These are phyloP conservation scores for Semnopithecus entellus DNA, from an alignment of 2,113 vertebrate species.

Conservation along the genomic window DNA sequence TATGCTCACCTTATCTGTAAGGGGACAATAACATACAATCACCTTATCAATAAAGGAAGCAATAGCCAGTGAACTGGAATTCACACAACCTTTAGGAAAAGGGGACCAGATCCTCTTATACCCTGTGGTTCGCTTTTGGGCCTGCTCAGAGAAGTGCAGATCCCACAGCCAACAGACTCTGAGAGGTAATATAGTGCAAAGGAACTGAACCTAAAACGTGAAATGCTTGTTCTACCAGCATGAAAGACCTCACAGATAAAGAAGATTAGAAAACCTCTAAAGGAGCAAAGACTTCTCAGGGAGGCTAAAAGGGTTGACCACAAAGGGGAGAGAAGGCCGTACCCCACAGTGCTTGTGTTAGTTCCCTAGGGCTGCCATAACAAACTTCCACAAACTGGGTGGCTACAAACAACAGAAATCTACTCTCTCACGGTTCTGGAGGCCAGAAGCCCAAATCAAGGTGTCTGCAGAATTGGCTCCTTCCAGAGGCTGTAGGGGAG, in stretches of 20 bases:
- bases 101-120: not conserved
- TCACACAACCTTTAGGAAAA: not conserved
- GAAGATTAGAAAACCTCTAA: not conserved
- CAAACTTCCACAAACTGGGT: not conserved
- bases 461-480: not conserved
- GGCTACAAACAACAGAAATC: not conserved
- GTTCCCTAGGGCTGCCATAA: not conserved
- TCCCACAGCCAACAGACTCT: not conserved
- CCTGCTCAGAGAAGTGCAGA: not conserved
- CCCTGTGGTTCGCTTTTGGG: not conserved
- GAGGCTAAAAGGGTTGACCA: not conserved
- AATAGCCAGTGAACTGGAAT: not conserved
- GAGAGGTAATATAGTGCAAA: not conserved
- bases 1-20: too few species aligned
- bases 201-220: not conserved
- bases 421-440: not conserved
- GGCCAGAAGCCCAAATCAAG: not conserved
- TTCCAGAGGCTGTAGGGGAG: not conserved
- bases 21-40: not conserved
- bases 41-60: not conserved
- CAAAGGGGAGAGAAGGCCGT: not conserved
- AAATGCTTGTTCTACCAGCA: not conserved
- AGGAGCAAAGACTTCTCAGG: not conserved
- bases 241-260: not conserved
- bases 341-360: accelerated